These are phyloP conservation scores for Cranoglanis bouderius DNA, from an alignment of 2,113 vertebrate genomes.

Conservation along the genomic window DNA sequence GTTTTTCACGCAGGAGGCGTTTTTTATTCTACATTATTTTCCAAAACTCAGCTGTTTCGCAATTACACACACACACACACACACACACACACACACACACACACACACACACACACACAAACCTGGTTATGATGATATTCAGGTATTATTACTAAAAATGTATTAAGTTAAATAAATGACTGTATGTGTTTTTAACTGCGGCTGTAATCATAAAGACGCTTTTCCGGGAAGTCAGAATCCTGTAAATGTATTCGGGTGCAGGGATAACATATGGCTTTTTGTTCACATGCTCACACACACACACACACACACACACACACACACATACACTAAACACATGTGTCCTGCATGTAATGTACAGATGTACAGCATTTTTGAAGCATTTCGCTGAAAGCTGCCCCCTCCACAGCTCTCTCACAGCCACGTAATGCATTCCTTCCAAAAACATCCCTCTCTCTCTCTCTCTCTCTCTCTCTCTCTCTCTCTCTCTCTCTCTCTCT, in stretches of 20 bases:
- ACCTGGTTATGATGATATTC: neutral
- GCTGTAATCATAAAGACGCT: neutral
- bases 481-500: neutral
- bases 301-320: constrained; percentile 8
- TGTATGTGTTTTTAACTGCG: neutral
- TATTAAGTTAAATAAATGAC: neutral
- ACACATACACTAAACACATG: constrained; percentile 4
- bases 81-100: too few relatives aligned
- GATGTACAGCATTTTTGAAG: constrained; percentile 14
- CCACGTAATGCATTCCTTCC: constrained; percentile 50
- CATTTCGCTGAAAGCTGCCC: neutral
- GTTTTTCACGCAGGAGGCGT: constrained; percentile 22
- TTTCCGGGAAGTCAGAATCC: neutral
- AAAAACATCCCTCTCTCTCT: constrained; percentile 50
- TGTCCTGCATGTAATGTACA: constrained; percentile 11
- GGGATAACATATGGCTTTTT: neutral
- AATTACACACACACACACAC: neutral
- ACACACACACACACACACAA: neutral
- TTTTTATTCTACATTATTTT: neutral
- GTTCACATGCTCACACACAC: neutral
- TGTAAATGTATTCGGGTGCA: neutral
- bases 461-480: neutral
- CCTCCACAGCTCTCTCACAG: constrained; percentile 17
- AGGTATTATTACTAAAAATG: neutral
- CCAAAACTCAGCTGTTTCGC: neutral